Conservation (phyloP, 2,113 vertebrate genomes). For the Cinclus mexicanus region DNA sequence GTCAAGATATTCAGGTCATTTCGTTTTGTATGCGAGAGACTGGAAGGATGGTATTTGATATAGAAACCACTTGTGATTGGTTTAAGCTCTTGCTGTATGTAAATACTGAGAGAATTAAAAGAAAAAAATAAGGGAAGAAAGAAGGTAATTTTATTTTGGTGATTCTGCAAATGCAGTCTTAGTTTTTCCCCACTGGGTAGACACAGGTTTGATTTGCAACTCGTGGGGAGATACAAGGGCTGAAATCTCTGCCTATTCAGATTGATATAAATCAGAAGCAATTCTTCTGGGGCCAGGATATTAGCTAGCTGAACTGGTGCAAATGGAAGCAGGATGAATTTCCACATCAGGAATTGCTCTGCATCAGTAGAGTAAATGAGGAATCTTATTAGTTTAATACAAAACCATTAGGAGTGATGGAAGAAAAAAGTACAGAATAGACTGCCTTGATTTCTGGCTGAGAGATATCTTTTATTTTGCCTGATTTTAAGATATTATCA, state of each 20-base stretch:
- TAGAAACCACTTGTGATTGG: background rate
- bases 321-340: background rate
- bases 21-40: background rate
- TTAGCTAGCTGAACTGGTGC: background rate
- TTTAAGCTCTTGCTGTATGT: constrained; percentile 56
- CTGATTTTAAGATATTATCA: background rate
- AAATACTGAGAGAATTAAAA: constrained; percentile 69
- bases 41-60: constrained; percentile 9
- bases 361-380: background rate
- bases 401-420: background rate
- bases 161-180: constrained; percentile 7
- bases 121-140: constrained; percentile 58
- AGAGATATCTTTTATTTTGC: background rate
- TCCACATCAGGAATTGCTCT: background rate
- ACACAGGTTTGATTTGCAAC: background rate
- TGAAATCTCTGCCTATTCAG: background rate
- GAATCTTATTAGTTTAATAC: background rate
- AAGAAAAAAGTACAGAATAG: background rate
- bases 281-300: background rate
- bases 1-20: background rate
- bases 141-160: constrained; percentile 57
- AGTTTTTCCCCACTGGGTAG: background rate
- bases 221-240: background rate
- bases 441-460: background rate
- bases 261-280: background rate